Evolutionary conservation across 2,888 invertebrate genomes (phyloP).

Genomic region (Idaea aversata): DNA sequence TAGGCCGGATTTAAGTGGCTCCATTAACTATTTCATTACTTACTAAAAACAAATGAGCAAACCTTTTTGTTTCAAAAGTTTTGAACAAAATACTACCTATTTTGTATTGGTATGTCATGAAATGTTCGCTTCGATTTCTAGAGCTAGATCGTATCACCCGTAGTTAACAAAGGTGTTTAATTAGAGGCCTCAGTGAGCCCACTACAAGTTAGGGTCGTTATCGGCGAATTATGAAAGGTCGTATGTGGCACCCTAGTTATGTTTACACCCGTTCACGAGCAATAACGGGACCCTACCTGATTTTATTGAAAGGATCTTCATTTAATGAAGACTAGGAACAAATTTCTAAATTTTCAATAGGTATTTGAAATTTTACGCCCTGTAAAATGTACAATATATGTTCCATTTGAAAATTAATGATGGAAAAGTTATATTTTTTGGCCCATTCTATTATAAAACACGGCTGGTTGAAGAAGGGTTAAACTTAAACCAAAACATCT

Average conservation of each 20-base stretch:
- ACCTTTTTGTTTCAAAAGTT: background rate
- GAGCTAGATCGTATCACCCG: conserved; percentile 3
- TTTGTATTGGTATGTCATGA: background rate
- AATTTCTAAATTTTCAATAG: background rate
- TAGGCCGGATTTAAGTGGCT: background rate
- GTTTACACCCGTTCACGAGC: background rate
- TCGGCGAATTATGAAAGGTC: conserved; percentile 12
- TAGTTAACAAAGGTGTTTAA: conserved; percentile 46
- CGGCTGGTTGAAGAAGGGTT: background rate
- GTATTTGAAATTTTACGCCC: background rate
- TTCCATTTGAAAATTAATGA: no score
- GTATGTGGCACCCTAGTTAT: conserved; percentile 14
- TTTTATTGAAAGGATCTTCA: conserved; percentile 4
- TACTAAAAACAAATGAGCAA: background rate
- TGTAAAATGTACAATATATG: background rate
- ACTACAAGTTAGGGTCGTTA: conserved; percentile 17
- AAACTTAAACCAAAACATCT: background rate
- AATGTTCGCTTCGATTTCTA: background rate
- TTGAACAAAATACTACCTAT: background rate
- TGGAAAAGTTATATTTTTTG: no score
- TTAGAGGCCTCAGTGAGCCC: conserved; percentile 33
- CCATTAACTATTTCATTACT: background rate
- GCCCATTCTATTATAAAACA: background rate
- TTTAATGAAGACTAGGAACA: background rate
- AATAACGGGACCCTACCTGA: background rate